These are phyloP conservation scores for Eupithecia dodoneata DNA, from an alignment of 2,888 invertebrate species.

Conservation along the genomic window DNA sequence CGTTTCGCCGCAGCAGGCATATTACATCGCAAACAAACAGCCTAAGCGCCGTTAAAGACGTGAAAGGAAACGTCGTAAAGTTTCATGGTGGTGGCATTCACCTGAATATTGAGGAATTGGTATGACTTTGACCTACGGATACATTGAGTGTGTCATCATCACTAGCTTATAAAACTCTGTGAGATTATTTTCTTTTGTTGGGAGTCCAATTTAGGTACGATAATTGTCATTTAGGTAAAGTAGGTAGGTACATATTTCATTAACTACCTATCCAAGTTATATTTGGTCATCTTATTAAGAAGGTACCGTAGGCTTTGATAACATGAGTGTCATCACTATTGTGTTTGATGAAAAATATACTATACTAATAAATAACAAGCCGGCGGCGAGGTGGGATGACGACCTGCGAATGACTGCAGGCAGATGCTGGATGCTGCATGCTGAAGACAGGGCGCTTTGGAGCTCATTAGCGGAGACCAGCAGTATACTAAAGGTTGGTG, in stretches of 20 bases:
- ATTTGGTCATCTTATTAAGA: background rate
- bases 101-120: background rate
- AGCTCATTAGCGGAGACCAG: too few relatives aligned
- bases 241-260: too few relatives aligned
- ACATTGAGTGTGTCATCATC: too few relatives aligned
- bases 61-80: conserved; percentile 42
- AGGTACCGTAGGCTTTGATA: background rate
- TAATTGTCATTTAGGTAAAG: too few relatives aligned
- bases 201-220: too few relatives aligned
- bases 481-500: too few relatives aligned
- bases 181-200: too few relatives aligned
- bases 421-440: too few relatives aligned
- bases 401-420: too few relatives aligned
- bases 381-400: too few relatives aligned
- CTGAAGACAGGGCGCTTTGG: too few relatives aligned
- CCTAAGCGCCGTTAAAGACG: conserved; percentile 36
- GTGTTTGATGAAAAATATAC: background rate
- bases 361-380: background rate
- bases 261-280: background rate
- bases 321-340: background rate
- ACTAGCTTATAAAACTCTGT: too few relatives aligned
- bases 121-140: background rate
- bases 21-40: conserved; percentile 35
- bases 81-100: conserved; percentile 38
- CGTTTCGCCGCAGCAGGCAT: conserved; percentile 40